Percentiles rank a stretch among this genome's conserved stretches.
phyloP scores from a whole-genome alignment of 2,888 invertebrate species.

The Tiliacea aurago region DNA sequence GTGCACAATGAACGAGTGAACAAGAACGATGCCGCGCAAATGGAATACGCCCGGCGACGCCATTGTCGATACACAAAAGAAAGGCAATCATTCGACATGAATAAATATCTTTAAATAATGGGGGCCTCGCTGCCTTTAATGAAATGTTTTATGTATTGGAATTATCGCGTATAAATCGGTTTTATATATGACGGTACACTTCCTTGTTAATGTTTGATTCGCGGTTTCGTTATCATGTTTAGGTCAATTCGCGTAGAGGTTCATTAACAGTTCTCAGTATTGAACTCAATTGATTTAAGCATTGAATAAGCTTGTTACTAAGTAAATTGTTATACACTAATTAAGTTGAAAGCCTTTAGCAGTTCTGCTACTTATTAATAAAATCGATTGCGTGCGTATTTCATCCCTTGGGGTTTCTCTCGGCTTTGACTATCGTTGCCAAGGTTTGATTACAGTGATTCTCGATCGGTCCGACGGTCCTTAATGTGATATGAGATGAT shows the following conservation, averaged over 20 bases:
- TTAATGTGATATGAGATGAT: not conserved
- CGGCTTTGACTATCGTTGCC: too few relatives aligned
- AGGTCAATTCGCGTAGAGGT: constrained; percentile 58
- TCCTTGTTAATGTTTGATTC: constrained; percentile 74
- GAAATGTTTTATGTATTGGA: constrained; percentile 89
- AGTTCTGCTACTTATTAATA: not conserved
- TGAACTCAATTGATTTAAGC: constrained; percentile 26
- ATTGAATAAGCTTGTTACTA: constrained; percentile 3
- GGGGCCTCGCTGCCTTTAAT: constrained; percentile 84
- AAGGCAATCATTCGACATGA: constrained; percentile 90
- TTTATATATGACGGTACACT: constrained; percentile 79
- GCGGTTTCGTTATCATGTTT: constrained; percentile 64
- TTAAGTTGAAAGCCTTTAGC: not conserved
- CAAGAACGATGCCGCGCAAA: constrained; percentile 82
- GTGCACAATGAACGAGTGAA: constrained; percentile 83
- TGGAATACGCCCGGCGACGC: constrained; percentile 85
- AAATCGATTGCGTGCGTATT: too few relatives aligned
- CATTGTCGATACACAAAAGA: constrained; percentile 89
- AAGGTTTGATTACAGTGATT: not conserved
- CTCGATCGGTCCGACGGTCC: too few relatives aligned
- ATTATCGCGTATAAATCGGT: constrained; percentile 87
- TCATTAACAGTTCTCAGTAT: constrained; percentile 13
- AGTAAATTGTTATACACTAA: not conserved
- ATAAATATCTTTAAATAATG: constrained; percentile 90
- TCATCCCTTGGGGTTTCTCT: not conserved